Conservation (phyloP, 2,113 vertebrate species). For the Eclectus roratus region DNA sequence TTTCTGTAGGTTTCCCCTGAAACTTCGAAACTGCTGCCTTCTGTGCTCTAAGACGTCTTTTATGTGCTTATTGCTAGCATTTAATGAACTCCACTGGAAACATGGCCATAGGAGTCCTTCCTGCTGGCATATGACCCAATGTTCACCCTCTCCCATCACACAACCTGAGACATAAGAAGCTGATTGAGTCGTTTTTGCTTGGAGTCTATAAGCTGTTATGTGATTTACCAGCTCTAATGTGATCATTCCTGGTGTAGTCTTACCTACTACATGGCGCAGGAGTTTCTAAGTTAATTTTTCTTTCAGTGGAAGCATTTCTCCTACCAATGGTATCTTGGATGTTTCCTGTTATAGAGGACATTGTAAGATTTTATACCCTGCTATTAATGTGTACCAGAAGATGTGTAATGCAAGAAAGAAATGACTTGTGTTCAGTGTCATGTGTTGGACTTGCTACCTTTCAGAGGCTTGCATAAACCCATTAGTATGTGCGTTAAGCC, state of each 20-base stretch:
- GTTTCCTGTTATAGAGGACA: neutral
- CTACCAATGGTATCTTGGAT: neutral
- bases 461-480: neutral
- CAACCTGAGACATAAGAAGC: neutral
- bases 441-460: neutral
- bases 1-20: neutral
- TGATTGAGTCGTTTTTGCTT: neutral
- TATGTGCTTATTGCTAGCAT: neutral
- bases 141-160: neutral
- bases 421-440: neutral
- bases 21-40: neutral
- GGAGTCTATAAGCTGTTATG: neutral
- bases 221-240: neutral
- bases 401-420: neutral
- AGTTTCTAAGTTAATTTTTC: neutral
- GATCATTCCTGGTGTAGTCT: neutral
- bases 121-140: neutral
- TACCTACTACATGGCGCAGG: neutral
- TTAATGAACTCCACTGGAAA: neutral
- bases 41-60: neutral
- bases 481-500: neutral
- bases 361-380: neutral
- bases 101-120: neutral
- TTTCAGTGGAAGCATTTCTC: neutral
- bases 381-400: neutral